These are phyloP conservation scores for Tetraneura akinire DNA, from an alignment of 1,140 invertebrate species.

Conservation along the genomic window DNA sequence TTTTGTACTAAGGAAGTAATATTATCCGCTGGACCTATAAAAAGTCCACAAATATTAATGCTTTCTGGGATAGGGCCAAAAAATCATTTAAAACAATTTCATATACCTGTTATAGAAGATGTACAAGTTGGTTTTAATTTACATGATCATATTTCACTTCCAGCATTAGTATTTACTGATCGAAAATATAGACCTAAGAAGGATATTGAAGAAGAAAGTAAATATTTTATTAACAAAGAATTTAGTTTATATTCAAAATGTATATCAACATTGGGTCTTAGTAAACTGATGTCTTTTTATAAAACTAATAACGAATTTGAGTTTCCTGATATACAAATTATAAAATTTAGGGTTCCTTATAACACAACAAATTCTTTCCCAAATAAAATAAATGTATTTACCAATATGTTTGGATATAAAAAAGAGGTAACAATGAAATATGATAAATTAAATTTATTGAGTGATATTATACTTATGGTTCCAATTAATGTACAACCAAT, in stretches of 20 bases:
- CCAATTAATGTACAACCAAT: conserved; percentile 74
- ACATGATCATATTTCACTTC: conserved; percentile 73
- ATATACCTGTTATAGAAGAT: too few species aligned
- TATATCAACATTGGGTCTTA: conserved; percentile 25
- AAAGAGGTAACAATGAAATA: conserved; percentile 8
- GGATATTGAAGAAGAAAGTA: conserved; percentile 62
- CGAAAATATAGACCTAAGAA: conserved; percentile 61
- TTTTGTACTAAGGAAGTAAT: too few species aligned
- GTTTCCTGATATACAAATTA: conserved; percentile 44
- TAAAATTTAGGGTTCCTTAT: conserved; percentile 44
- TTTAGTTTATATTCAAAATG: not conserved
- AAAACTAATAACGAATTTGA: too few species aligned
- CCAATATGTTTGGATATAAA: too few species aligned
- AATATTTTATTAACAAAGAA: too few species aligned
- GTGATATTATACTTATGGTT: conserved; percentile 18
- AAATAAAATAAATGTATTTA: conserved; percentile 4
- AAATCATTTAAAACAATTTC: too few species aligned
- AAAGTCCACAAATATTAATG: too few species aligned
- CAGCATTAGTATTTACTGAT: conserved; percentile 67
- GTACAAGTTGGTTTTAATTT: too few species aligned
- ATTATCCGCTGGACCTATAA: too few species aligned
- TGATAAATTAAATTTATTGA: conserved; percentile 1
- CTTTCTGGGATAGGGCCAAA: too few species aligned
- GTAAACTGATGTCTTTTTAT: conserved; percentile 35
- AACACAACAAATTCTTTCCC: not conserved